A percentile compares a stretch with the other conserved stretches of the same genome.
phyloP scores from a whole-genome alignment of 1,140 invertebrate species.

The Agraylea sexmaculata region DNA sequence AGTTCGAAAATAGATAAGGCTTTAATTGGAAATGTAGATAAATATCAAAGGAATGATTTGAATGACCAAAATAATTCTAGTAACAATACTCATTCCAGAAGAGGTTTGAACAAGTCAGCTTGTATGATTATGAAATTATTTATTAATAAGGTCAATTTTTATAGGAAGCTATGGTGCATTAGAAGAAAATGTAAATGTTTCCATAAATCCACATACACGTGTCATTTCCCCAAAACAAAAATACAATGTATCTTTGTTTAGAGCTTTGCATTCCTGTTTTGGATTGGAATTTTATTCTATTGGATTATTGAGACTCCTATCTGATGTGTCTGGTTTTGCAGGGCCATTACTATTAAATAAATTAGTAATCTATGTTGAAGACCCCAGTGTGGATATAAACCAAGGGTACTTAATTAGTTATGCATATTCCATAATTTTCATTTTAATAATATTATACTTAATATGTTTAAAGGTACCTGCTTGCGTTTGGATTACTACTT shows the following conservation, averaged over 20 bases:
- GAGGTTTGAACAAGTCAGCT: conserved; percentile 5
- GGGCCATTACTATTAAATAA: conserved; percentile 80
- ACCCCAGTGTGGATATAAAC: conserved; percentile 49
- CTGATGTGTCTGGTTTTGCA: conserved; percentile 74
- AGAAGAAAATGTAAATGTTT: conserved; percentile 23
- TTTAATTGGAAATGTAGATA: conserved; percentile 34
- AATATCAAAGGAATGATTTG: conserved; percentile 26
- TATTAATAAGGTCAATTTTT: conserved; percentile 5
- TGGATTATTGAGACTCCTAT: conserved; percentile 75
- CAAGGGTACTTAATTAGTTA: conserved; percentile 39
- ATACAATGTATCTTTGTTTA: conserved; percentile 52
- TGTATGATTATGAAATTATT: conserved; percentile 11
- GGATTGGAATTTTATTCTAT: conserved; percentile 80
- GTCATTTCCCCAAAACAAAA: conserved; percentile 26
- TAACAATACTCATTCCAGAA: too few species aligned
- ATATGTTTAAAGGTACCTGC: conserved; percentile 47
- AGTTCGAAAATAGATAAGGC: conserved; percentile 46
- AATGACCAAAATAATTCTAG: conserved; percentile 23
- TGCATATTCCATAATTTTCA: background rate
- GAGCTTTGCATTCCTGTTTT: conserved; percentile 69
- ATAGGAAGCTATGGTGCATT: conserved; percentile 30
- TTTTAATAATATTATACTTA: conserved; percentile 2
- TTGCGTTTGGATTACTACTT: conserved; percentile 59
- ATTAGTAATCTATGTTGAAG: conserved; percentile 71
- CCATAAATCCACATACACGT: conserved; percentile 7